phyloP scores from a whole-genome alignment of 2,888 invertebrate genomes.

The Plagiodera versicolora region DNA sequence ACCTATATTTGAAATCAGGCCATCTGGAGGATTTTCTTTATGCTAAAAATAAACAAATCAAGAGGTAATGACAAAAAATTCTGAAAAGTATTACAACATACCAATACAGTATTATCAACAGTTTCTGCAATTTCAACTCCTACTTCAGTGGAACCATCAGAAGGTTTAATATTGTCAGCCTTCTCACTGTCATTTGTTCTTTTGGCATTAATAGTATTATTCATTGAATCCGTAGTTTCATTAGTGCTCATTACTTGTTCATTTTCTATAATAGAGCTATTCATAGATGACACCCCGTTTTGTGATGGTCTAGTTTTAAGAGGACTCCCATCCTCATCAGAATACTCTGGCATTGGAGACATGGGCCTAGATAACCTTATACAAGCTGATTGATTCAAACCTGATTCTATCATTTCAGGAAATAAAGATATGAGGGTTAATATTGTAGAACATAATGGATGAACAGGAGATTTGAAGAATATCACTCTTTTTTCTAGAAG shows the following conservation, averaged over 20 bases:
- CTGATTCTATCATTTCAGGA: conserved; percentile 86
- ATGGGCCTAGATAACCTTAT: conserved; percentile 72
- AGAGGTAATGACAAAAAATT: not conserved
- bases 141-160: conserved; percentile 40
- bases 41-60: conserved; percentile 11
- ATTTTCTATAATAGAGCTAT: conserved; percentile 12
- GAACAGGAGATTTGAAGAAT: conserved; percentile 91
- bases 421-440: conserved; percentile 87
- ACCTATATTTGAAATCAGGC: conserved; percentile 26
- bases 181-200: conserved; percentile 31
- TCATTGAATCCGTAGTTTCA: conserved; percentile 12
- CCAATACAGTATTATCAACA: conserved; percentile 17
- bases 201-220: not conserved
- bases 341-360: conserved; percentile 71
- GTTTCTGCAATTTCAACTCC: conserved; percentile 53
- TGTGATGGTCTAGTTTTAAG: conserved; percentile 28
- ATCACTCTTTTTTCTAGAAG: conserved; percentile 87
- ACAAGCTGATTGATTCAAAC: conserved; percentile 80
- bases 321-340: conserved; percentile 55
- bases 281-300: conserved; percentile 22
- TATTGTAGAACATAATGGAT: conserved; percentile 82
- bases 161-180: conserved; percentile 33
- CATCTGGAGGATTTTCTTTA: conserved; percentile 17
- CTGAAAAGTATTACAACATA: not conserved
- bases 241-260: conserved; percentile 26